Base-by-base conservation (phyloP, 1,140 invertebrate species). In the Drosophila burlai region DNA sequence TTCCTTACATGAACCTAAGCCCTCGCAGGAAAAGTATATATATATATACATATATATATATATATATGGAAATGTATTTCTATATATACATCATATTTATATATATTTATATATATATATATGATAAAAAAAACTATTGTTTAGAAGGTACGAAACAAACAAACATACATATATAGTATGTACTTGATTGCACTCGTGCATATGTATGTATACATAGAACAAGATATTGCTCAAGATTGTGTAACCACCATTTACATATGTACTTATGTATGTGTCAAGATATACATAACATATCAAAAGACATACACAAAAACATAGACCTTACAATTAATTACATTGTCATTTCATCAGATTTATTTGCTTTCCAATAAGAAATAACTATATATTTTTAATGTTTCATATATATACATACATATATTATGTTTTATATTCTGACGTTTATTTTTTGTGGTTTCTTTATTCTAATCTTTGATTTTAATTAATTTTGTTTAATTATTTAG, bases 231-330 rank as follows among this genome's bases (percentile, higher is more conserved):
- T 65, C 62, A 65, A 65, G 43, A 61, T 34, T 43, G 55, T 38
- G 59, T 62, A 65, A 43, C 38, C 38, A 43, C 26, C 62, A 64
- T 60, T 36, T 54, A 21, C 34, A 54, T 36, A 60, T 36, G 59
- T 65, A 61, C 29, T 34, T 43, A 61, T 31, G 38, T 68, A 49
- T 68, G 36, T 49, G 49, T 34, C 26, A 38, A 69, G 43, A 75
- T 60, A 77, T 63, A 54, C 55, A 64, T 42, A 38, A 79, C 47
- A 59, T 58, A 77, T 76, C 46, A 50, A 36, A 36, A 54, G 18
- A 46, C 47, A 54, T 57, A 40, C n/a, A 78, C n/a, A 50, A 61
- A 46, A 42, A 38, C 40, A 52, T 24, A 54, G 26, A 55, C 18
- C 6, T 21, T 42, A 43, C 0, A 24, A 24, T 43, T 21, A 57